A percentile compares a stretch with the other conserved stretches of the same genome.
Evolutionary conservation across 1,140 invertebrate genomes (phyloP).

Genomic region (Drosophila nasuta): DNA sequence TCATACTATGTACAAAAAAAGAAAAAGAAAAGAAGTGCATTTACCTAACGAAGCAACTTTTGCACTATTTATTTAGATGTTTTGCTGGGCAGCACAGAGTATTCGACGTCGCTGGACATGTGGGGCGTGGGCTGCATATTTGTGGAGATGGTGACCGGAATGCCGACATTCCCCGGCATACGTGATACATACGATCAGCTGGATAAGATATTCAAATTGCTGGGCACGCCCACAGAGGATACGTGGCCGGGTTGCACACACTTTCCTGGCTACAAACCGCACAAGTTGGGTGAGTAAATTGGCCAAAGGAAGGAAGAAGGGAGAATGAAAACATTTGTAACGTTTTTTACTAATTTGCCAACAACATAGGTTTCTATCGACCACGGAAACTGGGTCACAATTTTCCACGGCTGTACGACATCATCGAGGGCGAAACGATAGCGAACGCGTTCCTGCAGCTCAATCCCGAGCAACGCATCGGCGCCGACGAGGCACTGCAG

Average conservation of each 20-base stretch:
- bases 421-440: slow-evolving; percentile 94
- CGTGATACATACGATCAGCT: slow-evolving; percentile 97
- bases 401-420: slow-evolving; percentile 95
- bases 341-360: slow-evolving; percentile 30
- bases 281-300: slow-evolving; percentile 88
- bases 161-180: slow-evolving; percentile 97
- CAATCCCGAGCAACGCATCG: slow-evolving; percentile 93
- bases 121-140: slow-evolving; percentile 99
- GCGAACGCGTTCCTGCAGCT: slow-evolving; percentile 94
- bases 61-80: slow-evolving; percentile 89
- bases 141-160: slow-evolving; percentile 98
- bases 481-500: slow-evolving; percentile 93
- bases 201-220: slow-evolving; percentile 98
- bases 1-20: slow-evolving; percentile 6
- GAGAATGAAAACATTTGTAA: too few relatives aligned
- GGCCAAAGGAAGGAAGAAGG: slow-evolving; percentile 1
- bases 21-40: slow-evolving; percentile 55
- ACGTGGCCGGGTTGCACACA: slow-evolving; percentile 95
- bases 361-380: slow-evolving; percentile 88
- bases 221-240: slow-evolving; percentile 96
- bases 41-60: slow-evolving; percentile 62
- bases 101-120: slow-evolving; percentile 97
- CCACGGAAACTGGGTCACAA: slow-evolving; percentile 92
- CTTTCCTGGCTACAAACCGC: slow-evolving; percentile 93
- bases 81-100: slow-evolving; percentile 97